Percentiles rank a stretch among this genome's conserved stretches.
These are phyloP conservation scores for Eulemur macaco DNA, from an alignment of 2,113 vertebrate species.

Conservation along the genomic window DNA sequence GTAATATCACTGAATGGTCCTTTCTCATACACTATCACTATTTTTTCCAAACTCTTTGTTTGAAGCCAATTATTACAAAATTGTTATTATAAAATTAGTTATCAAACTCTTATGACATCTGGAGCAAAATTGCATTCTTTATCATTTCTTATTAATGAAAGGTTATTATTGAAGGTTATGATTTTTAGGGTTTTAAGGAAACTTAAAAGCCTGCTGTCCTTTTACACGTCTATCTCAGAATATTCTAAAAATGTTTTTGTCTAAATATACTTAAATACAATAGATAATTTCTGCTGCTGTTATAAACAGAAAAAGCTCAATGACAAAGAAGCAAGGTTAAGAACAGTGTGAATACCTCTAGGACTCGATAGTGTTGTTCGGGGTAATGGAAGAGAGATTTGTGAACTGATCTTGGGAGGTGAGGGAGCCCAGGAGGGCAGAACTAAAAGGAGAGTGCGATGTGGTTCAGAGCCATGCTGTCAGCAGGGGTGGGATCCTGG, in stretches of 20 bases:
- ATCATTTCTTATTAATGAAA: background rate
- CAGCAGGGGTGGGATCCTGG: no score
- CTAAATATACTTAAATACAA: background rate
- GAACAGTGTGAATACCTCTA: background rate
- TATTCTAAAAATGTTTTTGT: background rate
- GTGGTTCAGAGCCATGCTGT: no score
- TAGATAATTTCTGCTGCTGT: background rate
- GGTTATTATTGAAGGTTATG: background rate
- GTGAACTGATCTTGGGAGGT: no score
- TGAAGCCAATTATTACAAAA: background rate
- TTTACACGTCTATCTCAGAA: background rate
- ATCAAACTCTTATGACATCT: background rate
- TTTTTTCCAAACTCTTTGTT: background rate
- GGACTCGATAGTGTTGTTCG: no score
- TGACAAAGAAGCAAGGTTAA: background rate
- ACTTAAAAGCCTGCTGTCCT: background rate
- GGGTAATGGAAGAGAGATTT: no score
- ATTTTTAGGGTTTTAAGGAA: background rate
- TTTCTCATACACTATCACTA: background rate
- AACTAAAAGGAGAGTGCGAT: no score
- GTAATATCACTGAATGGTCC: background rate
- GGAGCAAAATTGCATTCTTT: background rate
- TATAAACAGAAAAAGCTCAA: background rate
- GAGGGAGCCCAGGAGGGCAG: no score
- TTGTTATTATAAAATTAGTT: background rate